Evolutionary conservation across 2,888 invertebrate species (phyloP), one percentile per base, ranked within the genome.

Genomic region (Cataglyphis livida): DNA sequence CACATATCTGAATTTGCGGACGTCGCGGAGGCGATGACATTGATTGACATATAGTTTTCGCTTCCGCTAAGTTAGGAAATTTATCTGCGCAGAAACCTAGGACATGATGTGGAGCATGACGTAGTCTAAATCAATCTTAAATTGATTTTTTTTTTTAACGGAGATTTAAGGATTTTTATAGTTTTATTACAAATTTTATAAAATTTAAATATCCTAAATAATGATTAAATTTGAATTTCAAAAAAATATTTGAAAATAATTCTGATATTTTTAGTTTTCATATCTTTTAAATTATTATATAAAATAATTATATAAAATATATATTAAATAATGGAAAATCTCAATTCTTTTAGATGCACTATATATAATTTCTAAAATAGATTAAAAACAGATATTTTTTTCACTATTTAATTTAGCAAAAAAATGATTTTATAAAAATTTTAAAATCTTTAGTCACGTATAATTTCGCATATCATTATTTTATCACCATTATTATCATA

Each of bases 21-120:
- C 74, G 82, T 82, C 83, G 89, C 73, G 87, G 61, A 81, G 81
- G 79, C 74, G 62, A 78, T 25, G 75, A 84, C 85, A 74, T 73
- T 86, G 85, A 89, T 89, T 89, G 88, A 89, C 86, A 81, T 87
- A 89, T 74, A 81, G 85, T 89, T 88, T 85, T 89, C 83, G 75
- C 76, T 85, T 89, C 64, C 48, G 59, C 38, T 79, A 84, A 87
- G 89, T 85, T 89, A 25, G 85, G 57, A 73, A 84, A 81, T 75
- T 59, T 83, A 64, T 79, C 3, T 12, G 35, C 32, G 59, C 25
- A 44, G 44, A 71, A 71, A 79, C 41, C 10, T 32, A 32, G 5
- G 12, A 25, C 59, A 70, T 32, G 21, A 59, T 48, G 44, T 44
- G 18, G 7, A 18, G 18, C 25, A 25, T 35, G 18, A 44, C 21